Evolutionary conservation across 2,888 invertebrate species (phyloP).

Genomic region (Stenodema calcarata): DNA sequence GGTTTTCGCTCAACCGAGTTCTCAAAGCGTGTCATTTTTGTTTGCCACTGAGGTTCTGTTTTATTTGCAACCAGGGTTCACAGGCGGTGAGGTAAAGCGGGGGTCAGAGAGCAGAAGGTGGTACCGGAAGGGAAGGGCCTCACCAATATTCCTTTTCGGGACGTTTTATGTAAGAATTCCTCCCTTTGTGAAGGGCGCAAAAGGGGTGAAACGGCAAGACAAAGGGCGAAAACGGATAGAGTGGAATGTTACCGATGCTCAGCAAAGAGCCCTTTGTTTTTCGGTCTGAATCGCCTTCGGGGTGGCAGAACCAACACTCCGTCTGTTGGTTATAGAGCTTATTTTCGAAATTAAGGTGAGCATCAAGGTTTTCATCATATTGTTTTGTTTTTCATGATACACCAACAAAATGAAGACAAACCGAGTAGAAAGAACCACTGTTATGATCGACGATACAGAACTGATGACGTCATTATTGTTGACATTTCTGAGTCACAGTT

Average conservation of each 20-base stretch:
- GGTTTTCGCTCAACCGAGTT: neutral
- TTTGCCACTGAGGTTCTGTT: neutral
- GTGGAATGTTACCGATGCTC: constrained; percentile 21
- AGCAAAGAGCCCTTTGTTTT: constrained; percentile 16
- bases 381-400: neutral
- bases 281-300: neutral
- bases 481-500: too few species aligned
- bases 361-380: neutral
- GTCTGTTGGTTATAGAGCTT: neutral
- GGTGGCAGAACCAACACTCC: constrained; percentile 26
- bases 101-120: neutral
- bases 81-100: neutral
- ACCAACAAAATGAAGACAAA: too few species aligned
- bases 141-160: constrained; percentile 35
- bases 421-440: too few species aligned
- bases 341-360: neutral
- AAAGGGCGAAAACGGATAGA: constrained; percentile 9
- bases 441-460: too few species aligned
- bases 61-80: neutral
- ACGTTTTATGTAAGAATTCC: constrained; percentile 38
- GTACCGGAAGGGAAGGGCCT: neutral
- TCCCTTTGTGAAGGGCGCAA: constrained; percentile 5
- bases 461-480: too few species aligned
- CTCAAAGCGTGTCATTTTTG: constrained; percentile 31
- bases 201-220: constrained; percentile 5